These are phyloP conservation scores for Gymnocephalus cernua DNA, from an alignment of 2,113 vertebrate species.

Conservation along the genomic window DNA sequence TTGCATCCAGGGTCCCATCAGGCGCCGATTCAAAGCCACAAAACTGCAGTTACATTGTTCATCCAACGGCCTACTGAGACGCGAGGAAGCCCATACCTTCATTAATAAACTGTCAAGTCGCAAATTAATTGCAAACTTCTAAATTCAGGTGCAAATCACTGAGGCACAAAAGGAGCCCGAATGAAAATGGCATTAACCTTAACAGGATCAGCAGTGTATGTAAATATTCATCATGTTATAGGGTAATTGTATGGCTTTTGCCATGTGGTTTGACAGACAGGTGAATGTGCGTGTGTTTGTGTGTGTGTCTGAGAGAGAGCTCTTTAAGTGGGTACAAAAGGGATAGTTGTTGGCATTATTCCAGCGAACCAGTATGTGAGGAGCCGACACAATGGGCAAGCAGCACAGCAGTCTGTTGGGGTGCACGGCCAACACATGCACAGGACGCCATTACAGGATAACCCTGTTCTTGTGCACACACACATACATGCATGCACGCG, in stretches of 20 bases:
- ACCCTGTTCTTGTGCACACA: background rate
- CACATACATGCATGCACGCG: slow-evolving; percentile 8
- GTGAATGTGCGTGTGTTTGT: slow-evolving; percentile 48
- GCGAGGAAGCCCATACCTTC: slow-evolving; percentile 1
- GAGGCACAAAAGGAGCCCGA: slow-evolving; percentile 30
- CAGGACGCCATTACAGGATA: background rate
- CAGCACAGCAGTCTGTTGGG: slow-evolving; percentile 38
- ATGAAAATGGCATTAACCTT: slow-evolving; percentile 63
- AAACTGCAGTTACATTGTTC: background rate
- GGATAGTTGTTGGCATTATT: slow-evolving; percentile 75
- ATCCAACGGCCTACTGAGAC: background rate
- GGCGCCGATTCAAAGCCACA: background rate
- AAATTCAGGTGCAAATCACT: slow-evolving; percentile 31
- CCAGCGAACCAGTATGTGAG: slow-evolving; percentile 56
- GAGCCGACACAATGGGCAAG: slow-evolving; percentile 71
- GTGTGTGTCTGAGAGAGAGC: slow-evolving; percentile 20
- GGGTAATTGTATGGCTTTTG: slow-evolving; percentile 58
- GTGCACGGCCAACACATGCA: slow-evolving; percentile 44
- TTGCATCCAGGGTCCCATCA: background rate
- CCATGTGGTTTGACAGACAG: slow-evolving; percentile 62
- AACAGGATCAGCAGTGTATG: slow-evolving; percentile 55
- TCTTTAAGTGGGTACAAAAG: slow-evolving; percentile 72
- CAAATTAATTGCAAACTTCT: slow-evolving; percentile 40
- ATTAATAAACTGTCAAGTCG: slow-evolving; percentile 44
- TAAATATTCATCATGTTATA: slow-evolving; percentile 62